Evolutionary conservation across 1,140 invertebrate genomes (phyloP).

Genomic region (Rhyacophila brunnea): DNA sequence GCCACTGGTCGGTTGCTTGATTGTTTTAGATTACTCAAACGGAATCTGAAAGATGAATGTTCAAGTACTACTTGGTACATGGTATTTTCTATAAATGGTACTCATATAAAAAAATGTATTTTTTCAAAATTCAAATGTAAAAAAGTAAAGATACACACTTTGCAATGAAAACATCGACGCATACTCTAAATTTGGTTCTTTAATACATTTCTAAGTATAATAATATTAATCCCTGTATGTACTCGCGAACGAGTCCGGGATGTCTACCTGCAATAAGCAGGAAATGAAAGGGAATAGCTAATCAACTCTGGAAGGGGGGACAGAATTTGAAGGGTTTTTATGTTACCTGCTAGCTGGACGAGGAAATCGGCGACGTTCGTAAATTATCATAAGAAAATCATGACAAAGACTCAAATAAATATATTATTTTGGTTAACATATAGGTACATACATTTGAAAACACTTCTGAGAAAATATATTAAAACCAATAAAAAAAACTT

Average conservation of each 20-base stretch:
- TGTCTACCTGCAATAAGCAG: conserved; percentile 11
- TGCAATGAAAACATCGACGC: neutral
- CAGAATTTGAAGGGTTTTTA: neutral
- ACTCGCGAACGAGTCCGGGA: conserved; percentile 12
- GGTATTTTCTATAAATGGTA: too few relatives aligned
- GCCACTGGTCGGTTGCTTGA: too few relatives aligned
- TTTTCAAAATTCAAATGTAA: conserved; percentile 2
- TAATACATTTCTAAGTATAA: conserved; percentile 24
- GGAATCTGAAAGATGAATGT: too few relatives aligned
- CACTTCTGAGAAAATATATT: too few relatives aligned
- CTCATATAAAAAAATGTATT: too few relatives aligned
- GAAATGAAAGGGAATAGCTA: conserved; percentile 32
- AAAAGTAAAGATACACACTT: neutral
- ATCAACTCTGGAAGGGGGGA: conserved; percentile 16
- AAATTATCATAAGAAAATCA: too few relatives aligned
- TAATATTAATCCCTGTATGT: conserved; percentile 24
- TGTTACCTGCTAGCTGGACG: neutral
- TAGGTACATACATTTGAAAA: too few relatives aligned
- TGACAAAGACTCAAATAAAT: too few relatives aligned
- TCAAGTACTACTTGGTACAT: too few relatives aligned
- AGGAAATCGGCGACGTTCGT: neutral
- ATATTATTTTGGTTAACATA: too few relatives aligned
- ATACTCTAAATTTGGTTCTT: conserved; percentile 9
- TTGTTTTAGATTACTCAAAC: too few relatives aligned
- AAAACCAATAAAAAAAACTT: too few relatives aligned